These are phyloP conservation scores for Pycnonotus jocosus DNA, from an alignment of 2,113 vertebrate genomes.

Conservation along the genomic window DNA sequence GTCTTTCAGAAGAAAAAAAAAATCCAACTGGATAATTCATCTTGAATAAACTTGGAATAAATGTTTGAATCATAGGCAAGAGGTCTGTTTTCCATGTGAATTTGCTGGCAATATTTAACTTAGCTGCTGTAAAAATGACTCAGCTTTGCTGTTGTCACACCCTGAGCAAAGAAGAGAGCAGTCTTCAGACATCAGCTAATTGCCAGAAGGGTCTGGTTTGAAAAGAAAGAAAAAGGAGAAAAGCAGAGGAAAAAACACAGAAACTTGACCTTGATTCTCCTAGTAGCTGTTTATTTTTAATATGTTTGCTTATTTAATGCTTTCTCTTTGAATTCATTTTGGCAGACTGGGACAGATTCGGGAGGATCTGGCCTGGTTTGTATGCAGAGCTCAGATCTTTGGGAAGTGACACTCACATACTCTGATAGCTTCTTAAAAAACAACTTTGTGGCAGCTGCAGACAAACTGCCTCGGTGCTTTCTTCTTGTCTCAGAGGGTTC, in stretches of 20 bases:
- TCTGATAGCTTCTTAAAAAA: neutral
- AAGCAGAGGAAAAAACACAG: neutral
- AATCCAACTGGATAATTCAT: neutral
- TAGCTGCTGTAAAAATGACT: slow-evolving; percentile 32
- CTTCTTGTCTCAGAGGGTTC: neutral
- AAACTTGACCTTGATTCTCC: neutral
- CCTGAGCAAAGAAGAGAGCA: slow-evolving; percentile 6
- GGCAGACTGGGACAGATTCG: neutral
- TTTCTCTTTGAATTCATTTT: slow-evolving; percentile 22
- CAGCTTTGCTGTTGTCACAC: slow-evolving; percentile 38
- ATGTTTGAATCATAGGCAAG: neutral
- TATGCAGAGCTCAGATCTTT: neutral
- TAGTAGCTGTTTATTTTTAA: slow-evolving; percentile 15
- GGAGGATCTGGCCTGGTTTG: neutral
- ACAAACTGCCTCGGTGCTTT: neutral
- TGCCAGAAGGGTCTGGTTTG: neutral
- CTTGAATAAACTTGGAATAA: neutral
- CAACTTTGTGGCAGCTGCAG: neutral
- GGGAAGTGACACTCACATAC: neutral
- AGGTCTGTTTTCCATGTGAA: neutral
- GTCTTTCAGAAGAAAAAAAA: neutral
- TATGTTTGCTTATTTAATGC: slow-evolving; percentile 1
- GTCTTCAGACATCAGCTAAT: slow-evolving; percentile 12
- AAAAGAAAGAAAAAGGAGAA: neutral
- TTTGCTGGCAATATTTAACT: slow-evolving; percentile 1